Conservation (phyloP, 1,140 invertebrate genomes). For the Ridgeia piscesae region DNA sequence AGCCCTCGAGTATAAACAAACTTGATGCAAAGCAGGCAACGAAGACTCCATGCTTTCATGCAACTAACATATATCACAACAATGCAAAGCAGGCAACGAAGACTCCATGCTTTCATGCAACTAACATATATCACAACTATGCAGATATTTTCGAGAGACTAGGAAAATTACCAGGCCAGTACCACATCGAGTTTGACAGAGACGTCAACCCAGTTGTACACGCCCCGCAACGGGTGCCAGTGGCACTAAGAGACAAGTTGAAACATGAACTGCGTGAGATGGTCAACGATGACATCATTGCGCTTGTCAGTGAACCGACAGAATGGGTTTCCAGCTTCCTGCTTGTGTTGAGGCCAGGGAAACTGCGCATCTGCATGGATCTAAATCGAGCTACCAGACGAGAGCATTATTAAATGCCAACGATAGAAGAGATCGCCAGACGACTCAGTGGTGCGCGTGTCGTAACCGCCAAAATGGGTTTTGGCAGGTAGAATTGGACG, state of each 20-base stretch:
- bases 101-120: conserved; percentile 16
- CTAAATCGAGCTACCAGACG: background rate
- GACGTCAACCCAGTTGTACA: conserved; percentile 35
- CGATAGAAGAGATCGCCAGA: background rate
- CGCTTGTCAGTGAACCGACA: conserved; percentile 42
- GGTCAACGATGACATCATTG: conserved; percentile 39
- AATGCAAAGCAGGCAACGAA: no score
- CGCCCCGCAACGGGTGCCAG: conserved; percentile 42
- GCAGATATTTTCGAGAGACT: conserved; percentile 33
- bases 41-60: no score
- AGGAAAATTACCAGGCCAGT: conserved; percentile 30
- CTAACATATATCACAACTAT: conserved; percentile 24
- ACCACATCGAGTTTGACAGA: conserved; percentile 39
- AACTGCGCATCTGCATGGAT: conserved; percentile 35
- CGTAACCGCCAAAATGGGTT: no score
- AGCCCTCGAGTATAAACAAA: no score
- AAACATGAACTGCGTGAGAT: conserved; percentile 32
- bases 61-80: background rate
- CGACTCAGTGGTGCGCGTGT: conserved; percentile 7
- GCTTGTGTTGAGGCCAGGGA: conserved; percentile 31
- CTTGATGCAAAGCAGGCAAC: no score
- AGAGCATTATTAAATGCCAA: conserved; percentile 8
- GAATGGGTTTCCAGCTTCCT: conserved; percentile 31
- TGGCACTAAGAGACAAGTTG: conserved; percentile 41
- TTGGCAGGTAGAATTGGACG: no score